phyloP scores from a whole-genome alignment of 2,888 invertebrate genomes.

The Drosophila yooni region DNA sequence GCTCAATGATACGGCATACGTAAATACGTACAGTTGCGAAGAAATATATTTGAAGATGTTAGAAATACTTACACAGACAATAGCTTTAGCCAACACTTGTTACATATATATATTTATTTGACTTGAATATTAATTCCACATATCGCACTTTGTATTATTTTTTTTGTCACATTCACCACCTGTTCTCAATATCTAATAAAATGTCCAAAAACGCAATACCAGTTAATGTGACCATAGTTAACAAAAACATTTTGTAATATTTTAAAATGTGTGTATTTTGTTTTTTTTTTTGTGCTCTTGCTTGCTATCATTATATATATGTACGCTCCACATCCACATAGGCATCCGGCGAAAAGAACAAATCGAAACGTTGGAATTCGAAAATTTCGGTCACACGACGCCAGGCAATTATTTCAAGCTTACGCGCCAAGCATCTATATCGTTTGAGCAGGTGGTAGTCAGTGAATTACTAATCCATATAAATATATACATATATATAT shows the following conservation, averaged over 20 bases:
- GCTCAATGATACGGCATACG: background rate
- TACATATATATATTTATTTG: conserved; percentile 11
- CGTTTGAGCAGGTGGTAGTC: conserved; percentile 93
- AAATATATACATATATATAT: background rate
- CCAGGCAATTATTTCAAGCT: conserved; percentile 97
- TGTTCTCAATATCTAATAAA: conserved; percentile 36
- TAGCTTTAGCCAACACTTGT: conserved; percentile 23
- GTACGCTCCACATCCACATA: conserved; percentile 83
- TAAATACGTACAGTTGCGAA: background rate
- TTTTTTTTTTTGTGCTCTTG: conserved; percentile 13
- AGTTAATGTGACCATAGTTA: conserved; percentile 42
- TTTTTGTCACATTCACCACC: conserved; percentile 21
- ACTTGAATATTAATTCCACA: conserved; percentile 3
- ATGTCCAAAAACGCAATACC: conserved; percentile 59
- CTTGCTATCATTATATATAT: conserved; percentile 61
- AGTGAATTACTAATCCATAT: conserved; percentile 43
- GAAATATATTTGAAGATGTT: background rate
- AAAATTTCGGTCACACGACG: conserved; percentile 94
- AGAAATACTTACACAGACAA: conserved; percentile 4
- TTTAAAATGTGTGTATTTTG: conserved; percentile 9
- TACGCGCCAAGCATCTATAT: conserved; percentile 96
- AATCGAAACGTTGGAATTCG: conserved; percentile 91
- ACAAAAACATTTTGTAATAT: conserved; percentile 43
- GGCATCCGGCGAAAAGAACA: conserved; percentile 91
- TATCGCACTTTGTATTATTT: conserved; percentile 25